Conservation (phyloP, 2,113 vertebrate species). For the human region GRCh38 chr1:96041501-96042000, state of each 20-base stretch:
- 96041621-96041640: background rate
- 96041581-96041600: background rate
- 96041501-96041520: background rate
- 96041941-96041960: background rate
- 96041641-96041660: background rate
- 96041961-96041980: background rate
- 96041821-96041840: background rate
- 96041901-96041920: background rate
- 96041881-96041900: background rate
- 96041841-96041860: background rate
- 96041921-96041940: background rate
- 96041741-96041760: background rate
- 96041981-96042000: constrained; percentile 5
- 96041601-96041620: background rate
- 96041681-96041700: background rate
- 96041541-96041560: background rate
- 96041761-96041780: background rate
- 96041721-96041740: constrained; percentile 6
- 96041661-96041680: background rate
- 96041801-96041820: background rate
- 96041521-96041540: background rate
- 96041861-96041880: background rate
- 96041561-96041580: background rate
- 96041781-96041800: background rate
- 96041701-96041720: background rate